Base-by-base conservation (phyloP, 1,140 invertebrate species). In the Drosophila tsacasi region DNA sequence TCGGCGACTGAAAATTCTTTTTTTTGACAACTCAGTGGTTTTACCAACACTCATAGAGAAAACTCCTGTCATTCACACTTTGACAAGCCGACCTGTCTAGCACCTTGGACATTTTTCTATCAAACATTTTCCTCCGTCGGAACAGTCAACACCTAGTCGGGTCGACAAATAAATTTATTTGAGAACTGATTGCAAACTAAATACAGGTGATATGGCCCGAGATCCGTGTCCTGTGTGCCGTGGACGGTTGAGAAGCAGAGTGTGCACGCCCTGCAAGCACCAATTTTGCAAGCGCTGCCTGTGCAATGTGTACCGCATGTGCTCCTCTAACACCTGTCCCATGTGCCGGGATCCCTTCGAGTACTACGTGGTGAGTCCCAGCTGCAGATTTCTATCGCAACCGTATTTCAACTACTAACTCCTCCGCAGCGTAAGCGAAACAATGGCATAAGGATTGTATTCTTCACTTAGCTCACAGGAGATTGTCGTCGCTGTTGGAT, bases 291-390 rank as follows among this genome's bases (percentile, higher is more conserved):
- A 73, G 42, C 32, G 32, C 1, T 87, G 83, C 49, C 64, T 87
- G 1, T 71, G 42, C 37, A 57, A 71, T 8, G 67, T 80, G 13
- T 87, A 77, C 49, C n/a, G 32, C 0, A 13, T 37, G 30, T 60
- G 84, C 21, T 1, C 58, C 13, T 9, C 44, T 10, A 89, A 80
- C 19, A 21, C 35, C 1, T 87, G 83, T 49, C 83, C 83, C 1
- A 23, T 87, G 37, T 87, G 83, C 21, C 76, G 83, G 7, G 58
- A 59, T 2, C 64, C 76, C 9, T 66, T 87, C 21, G 60, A 71
- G 8, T 87, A 87, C 47, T 87, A 80, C 39, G 49, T 83, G 68
- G 83, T 87, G 37, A 89, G 83, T 74, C 7, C 7, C 7, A 10
- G 27, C 19, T 37, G 13, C 19, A 17, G 13, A 17, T 32, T 6